These are phyloP conservation scores for Sussaba pulchella DNA, from an alignment of 2,888 invertebrate species.

Conservation along the genomic window DNA sequence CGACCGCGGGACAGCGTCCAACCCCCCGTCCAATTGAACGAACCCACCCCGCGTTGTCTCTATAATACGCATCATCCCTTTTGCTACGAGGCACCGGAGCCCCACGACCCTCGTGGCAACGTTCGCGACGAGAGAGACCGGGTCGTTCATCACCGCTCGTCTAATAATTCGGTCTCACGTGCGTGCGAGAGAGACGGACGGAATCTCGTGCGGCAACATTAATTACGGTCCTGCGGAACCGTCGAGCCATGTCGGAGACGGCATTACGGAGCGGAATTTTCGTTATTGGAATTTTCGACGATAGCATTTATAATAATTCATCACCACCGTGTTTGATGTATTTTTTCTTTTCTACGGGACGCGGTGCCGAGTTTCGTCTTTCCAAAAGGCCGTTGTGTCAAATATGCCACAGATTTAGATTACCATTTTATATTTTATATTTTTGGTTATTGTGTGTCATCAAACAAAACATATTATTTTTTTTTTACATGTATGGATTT, in stretches of 20 bases:
- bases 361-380: too few species aligned
- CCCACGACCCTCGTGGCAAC: constrained; percentile 5
- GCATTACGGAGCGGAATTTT: constrained; percentile 55
- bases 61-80: constrained; percentile 65
- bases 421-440: too few species aligned
- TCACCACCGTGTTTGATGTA: constrained; percentile 29
- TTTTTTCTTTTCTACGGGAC: too few species aligned
- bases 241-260: constrained; percentile 4
- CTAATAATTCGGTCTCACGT: constrained; percentile 78
- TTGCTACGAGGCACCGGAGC: constrained; percentile 6
- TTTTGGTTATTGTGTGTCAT: too few species aligned
- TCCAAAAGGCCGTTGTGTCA: too few species aligned
- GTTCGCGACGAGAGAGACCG: neutral
- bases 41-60: constrained; percentile 53
- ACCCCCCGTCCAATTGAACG: too few species aligned
- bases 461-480: too few species aligned
- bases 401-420: too few species aligned
- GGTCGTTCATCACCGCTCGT: constrained; percentile 79
- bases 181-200: constrained; percentile 26
- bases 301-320: constrained; percentile 49
- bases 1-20: constrained; percentile 59
- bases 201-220: constrained; percentile 71
- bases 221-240: constrained; percentile 67
- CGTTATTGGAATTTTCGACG: constrained; percentile 60
- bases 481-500: too few species aligned